phyloP scores from a whole-genome alignment of 2,113 vertebrate species.

The Cynoglossus semilaevis region DNA sequence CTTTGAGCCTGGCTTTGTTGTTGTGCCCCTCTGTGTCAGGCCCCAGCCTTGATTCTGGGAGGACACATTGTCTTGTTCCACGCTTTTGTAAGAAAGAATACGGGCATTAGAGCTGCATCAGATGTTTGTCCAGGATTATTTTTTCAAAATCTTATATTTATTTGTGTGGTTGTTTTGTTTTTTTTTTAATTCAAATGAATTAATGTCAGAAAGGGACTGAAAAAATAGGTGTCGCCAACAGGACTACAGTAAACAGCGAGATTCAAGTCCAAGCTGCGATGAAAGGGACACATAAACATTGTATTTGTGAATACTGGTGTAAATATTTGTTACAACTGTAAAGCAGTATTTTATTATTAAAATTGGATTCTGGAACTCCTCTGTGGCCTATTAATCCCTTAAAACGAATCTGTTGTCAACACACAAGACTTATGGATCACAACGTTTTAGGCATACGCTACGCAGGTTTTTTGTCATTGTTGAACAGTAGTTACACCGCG shows the following conservation, averaged over 20 bases:
- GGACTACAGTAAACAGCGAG: not conserved
- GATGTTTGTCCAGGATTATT: conserved; percentile 36
- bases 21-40: conserved; percentile 8
- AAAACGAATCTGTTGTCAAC: too few relatives aligned
- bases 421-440: too few relatives aligned
- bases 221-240: conserved; percentile 20
- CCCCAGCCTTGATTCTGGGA: conserved; percentile 8
- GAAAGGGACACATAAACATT: conserved; percentile 4
- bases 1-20: conserved; percentile 3
- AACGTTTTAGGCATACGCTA: too few relatives aligned
- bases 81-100: conserved; percentile 30
- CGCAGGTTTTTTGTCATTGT: too few relatives aligned
- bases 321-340: conserved; percentile 47
- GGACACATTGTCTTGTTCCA: conserved; percentile 19
- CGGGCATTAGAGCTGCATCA: conserved; percentile 15
- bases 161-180: too few relatives aligned
- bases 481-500: too few relatives aligned
- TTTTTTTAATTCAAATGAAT: too few relatives aligned
- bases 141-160: conserved; percentile 46
- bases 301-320: conserved; percentile 61
- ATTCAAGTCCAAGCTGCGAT: not conserved
- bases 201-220: not conserved
- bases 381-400: not conserved
- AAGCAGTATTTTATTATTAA: conserved; percentile 56
- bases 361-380: conserved; percentile 22